Evolutionary conservation across 2,888 invertebrate genomes (phyloP).

Genomic region (Hydroisotoma schaefferi): DNA sequence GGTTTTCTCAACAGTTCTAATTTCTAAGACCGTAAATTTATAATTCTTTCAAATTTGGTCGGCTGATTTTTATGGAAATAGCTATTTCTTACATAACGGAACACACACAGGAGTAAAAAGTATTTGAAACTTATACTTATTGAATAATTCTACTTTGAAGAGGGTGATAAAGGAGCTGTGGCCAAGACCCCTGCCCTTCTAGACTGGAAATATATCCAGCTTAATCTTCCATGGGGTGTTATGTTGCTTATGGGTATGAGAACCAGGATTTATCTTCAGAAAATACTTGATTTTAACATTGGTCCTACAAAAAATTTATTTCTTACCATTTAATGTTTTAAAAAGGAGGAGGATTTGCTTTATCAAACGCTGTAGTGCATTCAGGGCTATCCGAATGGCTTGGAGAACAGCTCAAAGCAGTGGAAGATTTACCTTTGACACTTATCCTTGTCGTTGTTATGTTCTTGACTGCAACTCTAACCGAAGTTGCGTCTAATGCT

Average conservation of each 20-base stretch:
- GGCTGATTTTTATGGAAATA: no score
- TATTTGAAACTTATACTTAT: neutral
- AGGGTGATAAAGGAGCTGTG: neutral
- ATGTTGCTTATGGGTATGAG: constrained; percentile 28
- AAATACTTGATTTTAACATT: no score
- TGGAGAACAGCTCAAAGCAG: constrained; percentile 65
- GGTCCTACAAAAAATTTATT: neutral
- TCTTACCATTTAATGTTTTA: neutral
- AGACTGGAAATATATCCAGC: constrained; percentile 36
- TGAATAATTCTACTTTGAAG: neutral
- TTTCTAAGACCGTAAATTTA: no score
- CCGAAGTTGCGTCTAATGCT: constrained; percentile 82
- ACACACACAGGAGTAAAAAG: no score
- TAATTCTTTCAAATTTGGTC: no score
- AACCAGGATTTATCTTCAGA: neutral
- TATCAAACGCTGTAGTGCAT: constrained; percentile 77
- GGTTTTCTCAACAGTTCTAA: no score
- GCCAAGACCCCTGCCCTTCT: constrained; percentile 19
- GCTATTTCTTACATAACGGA: no score
- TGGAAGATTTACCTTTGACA: constrained; percentile 62
- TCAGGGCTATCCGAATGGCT: constrained; percentile 74
- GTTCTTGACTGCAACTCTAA: constrained; percentile 62
- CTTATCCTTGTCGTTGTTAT: constrained; percentile 72
- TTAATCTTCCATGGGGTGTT: constrained; percentile 34
- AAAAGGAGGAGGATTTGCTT: constrained; percentile 78